phyloP scores from a whole-genome alignment of 1,140 invertebrate genomes.

The Callitettix versicolor region DNA sequence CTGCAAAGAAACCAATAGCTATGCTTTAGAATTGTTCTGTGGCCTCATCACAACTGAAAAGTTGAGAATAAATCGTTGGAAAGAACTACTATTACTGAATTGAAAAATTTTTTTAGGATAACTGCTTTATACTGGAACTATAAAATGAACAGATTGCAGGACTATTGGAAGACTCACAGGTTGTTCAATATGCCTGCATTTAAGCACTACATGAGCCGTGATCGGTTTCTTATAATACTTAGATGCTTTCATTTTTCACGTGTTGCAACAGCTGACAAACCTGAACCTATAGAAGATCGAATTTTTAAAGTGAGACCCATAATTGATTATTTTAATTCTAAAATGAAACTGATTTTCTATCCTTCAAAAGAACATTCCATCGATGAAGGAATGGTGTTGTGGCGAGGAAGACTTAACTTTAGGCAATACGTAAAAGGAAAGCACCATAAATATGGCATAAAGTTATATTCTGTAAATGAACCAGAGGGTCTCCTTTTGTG shows the following conservation, averaged over 20 bases:
- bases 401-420: not conserved
- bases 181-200: slow-evolving; percentile 3
- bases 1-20: slow-evolving; percentile 19
- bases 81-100: not conserved
- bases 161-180: slow-evolving; percentile 22
- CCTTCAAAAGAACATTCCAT: slow-evolving; percentile 21
- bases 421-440: slow-evolving; percentile 4
- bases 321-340: slow-evolving; percentile 25
- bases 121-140: slow-evolving; percentile 20
- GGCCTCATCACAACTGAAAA: not conserved
- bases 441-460: slow-evolving; percentile 9
- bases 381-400: slow-evolving; percentile 5
- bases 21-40: slow-evolving; percentile 22
- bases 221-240: slow-evolving; percentile 10
- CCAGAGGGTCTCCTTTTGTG: slow-evolving; percentile 17
- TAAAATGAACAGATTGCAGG: slow-evolving; percentile 21
- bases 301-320: slow-evolving; percentile 14
- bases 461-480: slow-evolving; percentile 18
- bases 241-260: slow-evolving; percentile 8
- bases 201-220: slow-evolving; percentile 9
- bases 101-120: slow-evolving; percentile 20
- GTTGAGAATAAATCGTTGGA: not conserved
- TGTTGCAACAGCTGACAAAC: not conserved
- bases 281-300: not conserved
- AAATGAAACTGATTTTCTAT: slow-evolving; percentile 25